Evolutionary conservation across 2,888 invertebrate genomes (phyloP).

Genomic region (Alloscopus bannaensis): DNA sequence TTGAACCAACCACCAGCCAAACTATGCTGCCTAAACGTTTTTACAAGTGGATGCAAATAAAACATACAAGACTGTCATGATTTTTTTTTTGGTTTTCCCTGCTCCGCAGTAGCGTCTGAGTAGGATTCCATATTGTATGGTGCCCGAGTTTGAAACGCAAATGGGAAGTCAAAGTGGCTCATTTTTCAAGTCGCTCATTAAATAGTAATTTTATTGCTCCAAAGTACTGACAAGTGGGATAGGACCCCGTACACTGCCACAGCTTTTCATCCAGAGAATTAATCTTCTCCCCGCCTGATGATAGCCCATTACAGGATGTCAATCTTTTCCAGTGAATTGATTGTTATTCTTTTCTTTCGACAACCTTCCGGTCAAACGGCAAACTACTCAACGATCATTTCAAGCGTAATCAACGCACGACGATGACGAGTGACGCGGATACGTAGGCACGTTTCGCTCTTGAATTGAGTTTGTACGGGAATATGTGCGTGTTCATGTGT

Average conservation of each 20-base stretch:
- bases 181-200: slow-evolving; percentile 32
- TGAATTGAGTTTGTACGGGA: too few species aligned
- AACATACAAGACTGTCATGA: too few species aligned
- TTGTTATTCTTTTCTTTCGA: slow-evolving; percentile 29
- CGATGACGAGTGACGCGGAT: too few species aligned
- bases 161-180: not conserved
- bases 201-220: slow-evolving; percentile 31
- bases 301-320: slow-evolving; percentile 56
- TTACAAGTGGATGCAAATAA: too few species aligned
- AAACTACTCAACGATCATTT: not conserved
- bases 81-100: too few species aligned
- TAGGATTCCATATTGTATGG: too few species aligned
- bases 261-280: not conserved
- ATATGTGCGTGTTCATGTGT: too few species aligned
- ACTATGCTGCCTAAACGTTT: too few species aligned
- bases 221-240: not conserved
- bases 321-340: slow-evolving; percentile 49
- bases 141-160: not conserved
- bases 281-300: slow-evolving; percentile 23
- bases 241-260: not conserved
- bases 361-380: slow-evolving; percentile 11
- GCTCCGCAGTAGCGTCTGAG: too few species aligned
- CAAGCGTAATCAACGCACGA: too few species aligned
- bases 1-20: too few species aligned
- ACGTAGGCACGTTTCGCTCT: too few species aligned